phyloP scores from a whole-genome alignment of 37 sponge, comb jelly and placozoan genomes.

The Spongia lamella region DNA sequence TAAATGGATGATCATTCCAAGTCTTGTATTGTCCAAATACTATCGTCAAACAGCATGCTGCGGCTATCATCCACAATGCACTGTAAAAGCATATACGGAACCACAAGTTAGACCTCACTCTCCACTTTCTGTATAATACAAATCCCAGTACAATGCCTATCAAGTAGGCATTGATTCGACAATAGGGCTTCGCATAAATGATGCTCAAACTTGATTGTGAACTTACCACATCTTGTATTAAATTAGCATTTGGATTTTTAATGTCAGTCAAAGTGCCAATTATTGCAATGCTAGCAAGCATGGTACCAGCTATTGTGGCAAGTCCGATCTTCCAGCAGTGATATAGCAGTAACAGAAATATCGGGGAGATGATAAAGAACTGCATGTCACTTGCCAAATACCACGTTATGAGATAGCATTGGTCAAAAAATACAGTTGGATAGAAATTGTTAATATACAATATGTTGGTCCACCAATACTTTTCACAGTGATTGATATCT shows the following conservation, averaged over 20 bases:
- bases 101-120: neutral
- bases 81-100: conserved; percentile 19
- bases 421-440: conserved; percentile 51
- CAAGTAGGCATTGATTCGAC: conserved; percentile 69
- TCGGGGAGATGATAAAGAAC: conserved; percentile 80
- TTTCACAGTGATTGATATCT: conserved; percentile 27
- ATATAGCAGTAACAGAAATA: conserved; percentile 62
- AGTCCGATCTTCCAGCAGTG: conserved; percentile 51
- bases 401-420: conserved; percentile 86
- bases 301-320: neutral
- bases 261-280: conserved; percentile 56
- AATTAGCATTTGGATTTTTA: conserved; percentile 34
- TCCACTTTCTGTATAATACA: conserved; percentile 44
- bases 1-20: conserved; percentile 51
- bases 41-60: conserved; percentile 7
- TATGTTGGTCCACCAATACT: conserved; percentile 90
- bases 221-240: too few relatives aligned
- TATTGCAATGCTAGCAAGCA: conserved; percentile 11
- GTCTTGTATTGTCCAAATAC: conserved; percentile 63
- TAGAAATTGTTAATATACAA: conserved; percentile 92
- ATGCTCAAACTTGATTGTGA: neutral
- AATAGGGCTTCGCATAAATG: conserved; percentile 71
- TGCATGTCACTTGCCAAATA: conserved; percentile 94
- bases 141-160: conserved; percentile 81
- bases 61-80: conserved; percentile 35